Conservation (phyloP, 64 coral and sea anemone species). For the Catalaphyllia jardinei region DNA sequence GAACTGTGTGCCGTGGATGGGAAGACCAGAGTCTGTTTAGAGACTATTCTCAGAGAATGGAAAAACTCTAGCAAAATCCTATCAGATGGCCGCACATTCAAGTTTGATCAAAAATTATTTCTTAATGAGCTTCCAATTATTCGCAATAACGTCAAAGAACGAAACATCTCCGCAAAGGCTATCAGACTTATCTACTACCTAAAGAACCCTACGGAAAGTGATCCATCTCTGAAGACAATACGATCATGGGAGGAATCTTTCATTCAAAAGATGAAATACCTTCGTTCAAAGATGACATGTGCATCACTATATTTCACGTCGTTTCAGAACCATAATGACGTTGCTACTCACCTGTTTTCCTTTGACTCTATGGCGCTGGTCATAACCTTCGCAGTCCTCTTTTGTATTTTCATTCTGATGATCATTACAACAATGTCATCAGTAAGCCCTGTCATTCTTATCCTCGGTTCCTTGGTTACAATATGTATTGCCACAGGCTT, state of each 20-base stretch:
- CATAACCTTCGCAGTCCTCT: slow-evolving; percentile 9
- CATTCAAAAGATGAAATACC: slow-evolving; percentile 42
- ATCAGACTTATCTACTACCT: slow-evolving; percentile 71
- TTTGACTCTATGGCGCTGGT: not conserved
- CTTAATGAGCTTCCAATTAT: slow-evolving; percentile 20
- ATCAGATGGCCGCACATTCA: slow-evolving; percentile 47
- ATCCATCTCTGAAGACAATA: slow-evolving; percentile 1
- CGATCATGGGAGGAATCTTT: slow-evolving; percentile 56
- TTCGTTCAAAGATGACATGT: slow-evolving; percentile 39
- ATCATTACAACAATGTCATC: not conserved
- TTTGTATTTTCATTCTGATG: slow-evolving; percentile 14
- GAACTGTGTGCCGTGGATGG: slow-evolving; percentile 47
- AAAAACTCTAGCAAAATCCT: slow-evolving; percentile 12
- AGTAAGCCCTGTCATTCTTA: slow-evolving; percentile 15
- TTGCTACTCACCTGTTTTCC: slow-evolving; percentile 22
- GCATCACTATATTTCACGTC: slow-evolving; percentile 41
- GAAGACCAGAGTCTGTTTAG: slow-evolving; percentile 15
- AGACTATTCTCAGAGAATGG: slow-evolving; percentile 23
- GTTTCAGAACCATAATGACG: not conserved
- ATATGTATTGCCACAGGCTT: slow-evolving; percentile 17
- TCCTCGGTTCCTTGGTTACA: not conserved
- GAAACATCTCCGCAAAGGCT: slow-evolving; percentile 48
- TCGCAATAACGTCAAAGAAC: not conserved
- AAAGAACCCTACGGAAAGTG: slow-evolving; percentile 26
- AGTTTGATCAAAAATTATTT: slow-evolving; percentile 43